A percentile compares a stretch with the other conserved stretches of the same genome.
Conservation (phyloP, 2,888 invertebrate genomes). For the Chalcosyrphus nemorum region DNA sequence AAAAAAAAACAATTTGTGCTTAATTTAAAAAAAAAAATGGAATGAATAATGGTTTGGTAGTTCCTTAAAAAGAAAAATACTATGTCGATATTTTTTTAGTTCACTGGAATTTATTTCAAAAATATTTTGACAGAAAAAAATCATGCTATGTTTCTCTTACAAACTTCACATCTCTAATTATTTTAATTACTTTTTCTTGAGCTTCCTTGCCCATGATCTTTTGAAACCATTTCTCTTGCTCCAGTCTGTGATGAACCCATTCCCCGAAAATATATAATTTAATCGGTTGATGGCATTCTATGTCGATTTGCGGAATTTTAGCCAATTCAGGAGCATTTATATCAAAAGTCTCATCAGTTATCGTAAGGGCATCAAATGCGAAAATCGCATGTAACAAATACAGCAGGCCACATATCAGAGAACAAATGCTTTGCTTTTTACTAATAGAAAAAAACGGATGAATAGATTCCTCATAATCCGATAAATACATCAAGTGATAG, state of each 20-base stretch:
- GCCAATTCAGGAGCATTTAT: constrained; percentile 16
- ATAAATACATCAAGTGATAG: constrained; percentile 75
- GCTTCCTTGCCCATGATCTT: constrained; percentile 4
- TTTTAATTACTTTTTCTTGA: background rate
- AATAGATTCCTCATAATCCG: constrained; percentile 73
- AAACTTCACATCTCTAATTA: constrained; percentile 10
- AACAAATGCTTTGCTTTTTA: constrained; percentile 76
- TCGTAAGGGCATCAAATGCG: constrained; percentile 74
- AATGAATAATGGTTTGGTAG: too few species aligned
- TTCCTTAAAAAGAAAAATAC: too few species aligned
- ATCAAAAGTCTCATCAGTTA: constrained; percentile 35
- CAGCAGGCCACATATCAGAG: constrained; percentile 74
- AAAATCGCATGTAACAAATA: constrained; percentile 76
- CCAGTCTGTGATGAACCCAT: constrained; percentile 62
- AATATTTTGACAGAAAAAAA: too few species aligned
- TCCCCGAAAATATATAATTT: constrained; percentile 73
- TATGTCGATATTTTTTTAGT: too few species aligned
- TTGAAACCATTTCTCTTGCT: constrained; percentile 73
- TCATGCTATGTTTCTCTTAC: background rate
- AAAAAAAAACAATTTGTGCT: background rate
- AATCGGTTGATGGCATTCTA: constrained; percentile 53
- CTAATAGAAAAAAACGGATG: constrained; percentile 76
- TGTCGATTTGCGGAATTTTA: background rate
- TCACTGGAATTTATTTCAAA: too few species aligned
- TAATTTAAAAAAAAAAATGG: background rate